Base-by-base conservation (phyloP, 2,888 invertebrate species). In the Apamea epomidion region DNA sequence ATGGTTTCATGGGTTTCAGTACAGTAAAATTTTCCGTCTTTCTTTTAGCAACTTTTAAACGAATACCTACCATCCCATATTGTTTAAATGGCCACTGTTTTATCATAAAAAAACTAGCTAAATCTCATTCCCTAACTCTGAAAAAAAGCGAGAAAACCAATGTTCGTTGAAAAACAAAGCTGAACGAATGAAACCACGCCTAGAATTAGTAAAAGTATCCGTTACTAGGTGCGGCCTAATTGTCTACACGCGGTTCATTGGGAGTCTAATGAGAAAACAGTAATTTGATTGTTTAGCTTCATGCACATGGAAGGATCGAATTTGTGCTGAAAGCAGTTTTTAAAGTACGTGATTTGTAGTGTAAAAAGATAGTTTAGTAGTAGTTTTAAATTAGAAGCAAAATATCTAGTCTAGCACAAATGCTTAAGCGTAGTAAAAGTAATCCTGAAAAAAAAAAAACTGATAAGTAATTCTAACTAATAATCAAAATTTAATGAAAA, bases 181-280 rank as follows among this genome's bases (percentile, higher is more conserved):
- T 51, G 18, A 25, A 62, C 10, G n/a, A 84, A 69, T 48, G n/a
- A 29, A 69, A 62, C 77, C 76, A 70, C 80, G 18, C 69, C 76
- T 80, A 64, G 76, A 82, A 74, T 80, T 78, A 69, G 72, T 64
- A 80, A 64, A 58, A 32, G 74, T 72, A 80, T 70, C 69, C 60
- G 65, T 81, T 62, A 67, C 25, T 80, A 78, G 76, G 78, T 74
- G 80, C 48, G 78, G 69, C 78, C 74, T 82, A 71, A 82, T 81
- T 87, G 77, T 69, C 87, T 72, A 67, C 72, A 69, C 78, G 65
- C 74, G 69, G 72, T 76, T 80, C 68, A 84, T 76, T 87, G 81
- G n/a, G 69, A 74, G 74, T 45, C n/a, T 76, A 78, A 78, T 68
- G 76, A 73, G 78, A 76, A 80, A 82, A 82, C 60, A 60, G 80